Percentiles rank a stretch among this genome's conserved stretches.
Conservation (phyloP, 2,888 invertebrate species). For the Deilephila elpenor region DNA sequence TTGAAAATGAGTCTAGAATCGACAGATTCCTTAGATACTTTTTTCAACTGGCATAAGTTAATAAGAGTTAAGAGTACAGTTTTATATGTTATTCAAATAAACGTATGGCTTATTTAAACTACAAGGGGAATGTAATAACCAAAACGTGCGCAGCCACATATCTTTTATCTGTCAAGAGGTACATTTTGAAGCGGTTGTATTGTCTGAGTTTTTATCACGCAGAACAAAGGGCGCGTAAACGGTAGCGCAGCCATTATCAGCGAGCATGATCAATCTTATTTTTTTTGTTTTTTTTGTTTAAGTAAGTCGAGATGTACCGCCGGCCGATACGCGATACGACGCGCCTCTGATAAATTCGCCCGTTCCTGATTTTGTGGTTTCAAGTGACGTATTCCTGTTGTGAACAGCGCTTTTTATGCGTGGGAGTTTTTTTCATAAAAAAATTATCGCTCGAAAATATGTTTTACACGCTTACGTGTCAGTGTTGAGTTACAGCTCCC, state of each 20-base stretch:
- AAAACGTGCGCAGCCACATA: slow-evolving; percentile 61
- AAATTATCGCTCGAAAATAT: slow-evolving; percentile 36
- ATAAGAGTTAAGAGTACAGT: neutral
- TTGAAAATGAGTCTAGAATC: too few relatives aligned
- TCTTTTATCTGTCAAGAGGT: slow-evolving; percentile 70
- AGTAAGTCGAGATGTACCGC: slow-evolving; percentile 49
- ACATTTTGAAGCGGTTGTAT: slow-evolving; percentile 71
- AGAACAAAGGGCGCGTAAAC: slow-evolving; percentile 81
- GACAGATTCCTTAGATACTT: too few relatives aligned
- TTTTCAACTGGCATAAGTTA: too few relatives aligned
- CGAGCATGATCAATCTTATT: slow-evolving; percentile 79
- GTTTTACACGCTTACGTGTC: slow-evolving; percentile 15
- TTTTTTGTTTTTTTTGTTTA: slow-evolving; percentile 54
- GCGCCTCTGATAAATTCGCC: slow-evolving; percentile 61
- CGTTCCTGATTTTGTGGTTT: slow-evolving; percentile 52
- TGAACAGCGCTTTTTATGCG: slow-evolving; percentile 37
- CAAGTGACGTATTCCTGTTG: slow-evolving; percentile 65
- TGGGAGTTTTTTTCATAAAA: slow-evolving; percentile 37
- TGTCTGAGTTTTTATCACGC: slow-evolving; percentile 79
- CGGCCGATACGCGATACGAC: slow-evolving; percentile 68
- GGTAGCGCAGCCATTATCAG: slow-evolving; percentile 80
- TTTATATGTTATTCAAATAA: neutral
- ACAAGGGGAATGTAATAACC: slow-evolving; percentile 62
- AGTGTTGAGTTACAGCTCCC: slow-evolving; percentile 3
- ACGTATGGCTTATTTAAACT: too few relatives aligned